phyloP scores from a whole-genome alignment of 2,888 invertebrate species.

The Lithophane leautieri region DNA sequence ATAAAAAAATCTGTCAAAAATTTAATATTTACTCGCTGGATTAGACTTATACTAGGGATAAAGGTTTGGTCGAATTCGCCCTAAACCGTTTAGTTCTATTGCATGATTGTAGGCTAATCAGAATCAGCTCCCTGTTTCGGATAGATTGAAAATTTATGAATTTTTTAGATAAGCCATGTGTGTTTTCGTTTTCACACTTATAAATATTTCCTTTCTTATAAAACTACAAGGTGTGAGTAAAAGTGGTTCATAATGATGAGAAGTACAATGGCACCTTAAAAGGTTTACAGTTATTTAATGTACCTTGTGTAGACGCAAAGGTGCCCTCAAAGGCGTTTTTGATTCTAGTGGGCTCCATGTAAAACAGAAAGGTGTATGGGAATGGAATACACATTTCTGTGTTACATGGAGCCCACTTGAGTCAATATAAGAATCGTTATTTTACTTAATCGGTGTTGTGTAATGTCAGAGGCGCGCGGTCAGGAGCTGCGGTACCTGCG shows the following conservation, averaged over 20 bases:
- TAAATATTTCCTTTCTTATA: background rate
- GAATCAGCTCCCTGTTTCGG: background rate
- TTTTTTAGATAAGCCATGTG: background rate
- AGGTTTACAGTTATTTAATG: background rate
- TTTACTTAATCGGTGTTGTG: background rate
- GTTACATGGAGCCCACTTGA: background rate
- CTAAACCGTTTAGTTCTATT: background rate
- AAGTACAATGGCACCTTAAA: background rate
- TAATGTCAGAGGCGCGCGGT: conserved; percentile 91
- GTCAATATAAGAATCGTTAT: background rate
- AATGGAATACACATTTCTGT: background rate
- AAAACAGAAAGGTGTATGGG: too few relatives aligned
- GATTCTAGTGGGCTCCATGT: too few relatives aligned
- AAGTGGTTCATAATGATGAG: background rate
- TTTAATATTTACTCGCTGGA: too few relatives aligned
- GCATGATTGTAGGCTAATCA: background rate
- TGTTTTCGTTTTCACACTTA: too few relatives aligned
- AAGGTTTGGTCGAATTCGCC: too few relatives aligned
- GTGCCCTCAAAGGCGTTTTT: background rate
- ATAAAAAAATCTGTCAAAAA: too few relatives aligned
- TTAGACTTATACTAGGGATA: too few relatives aligned
- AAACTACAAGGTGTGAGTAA: background rate
- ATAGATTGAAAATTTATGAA: background rate
- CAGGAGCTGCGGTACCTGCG: conserved; percentile 94
- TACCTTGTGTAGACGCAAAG: background rate